Evolutionary conservation across 2,113 vertebrate species (phyloP).

Genomic region (Equus quagga): DNA sequence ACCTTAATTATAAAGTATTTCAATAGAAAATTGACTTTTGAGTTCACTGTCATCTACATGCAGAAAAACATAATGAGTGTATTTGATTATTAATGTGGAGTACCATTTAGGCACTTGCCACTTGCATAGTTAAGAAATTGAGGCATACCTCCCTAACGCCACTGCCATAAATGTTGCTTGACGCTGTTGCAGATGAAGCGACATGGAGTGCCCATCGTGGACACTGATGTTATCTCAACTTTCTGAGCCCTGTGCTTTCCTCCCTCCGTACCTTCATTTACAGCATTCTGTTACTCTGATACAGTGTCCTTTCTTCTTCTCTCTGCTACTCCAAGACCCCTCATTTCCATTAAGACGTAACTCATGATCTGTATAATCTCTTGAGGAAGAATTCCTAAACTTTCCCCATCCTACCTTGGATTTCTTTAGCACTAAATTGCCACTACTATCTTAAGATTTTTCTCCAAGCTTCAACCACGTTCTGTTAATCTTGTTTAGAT

Average conservation of each 20-base stretch:
- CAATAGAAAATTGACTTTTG: not conserved
- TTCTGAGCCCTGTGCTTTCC: not conserved
- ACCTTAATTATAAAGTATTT: not conserved
- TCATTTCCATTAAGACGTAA: not conserved
- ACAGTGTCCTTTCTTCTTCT: not conserved
- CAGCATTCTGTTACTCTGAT: not conserved
- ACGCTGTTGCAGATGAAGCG: not conserved
- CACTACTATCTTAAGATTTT: not conserved
- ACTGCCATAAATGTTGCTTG: not conserved
- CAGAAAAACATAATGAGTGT: not conserved
- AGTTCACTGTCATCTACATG: not conserved
- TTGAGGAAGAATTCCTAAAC: not conserved
- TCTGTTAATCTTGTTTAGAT: not conserved
- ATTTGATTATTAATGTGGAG: not conserved
- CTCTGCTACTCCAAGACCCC: not conserved
- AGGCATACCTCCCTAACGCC: not conserved
- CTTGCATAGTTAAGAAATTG: not conserved
- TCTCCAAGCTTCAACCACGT: not conserved
- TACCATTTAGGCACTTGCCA: not conserved
- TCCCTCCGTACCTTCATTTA: not conserved
- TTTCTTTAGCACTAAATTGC: not conserved
- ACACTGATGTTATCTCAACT: too few species aligned
- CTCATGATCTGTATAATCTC: not conserved
- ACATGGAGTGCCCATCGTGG: accelerated
- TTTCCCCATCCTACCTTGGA: not conserved